phyloP scores from a whole-genome alignment of 2,888 invertebrate species.

The Acrobasis repandana region DNA sequence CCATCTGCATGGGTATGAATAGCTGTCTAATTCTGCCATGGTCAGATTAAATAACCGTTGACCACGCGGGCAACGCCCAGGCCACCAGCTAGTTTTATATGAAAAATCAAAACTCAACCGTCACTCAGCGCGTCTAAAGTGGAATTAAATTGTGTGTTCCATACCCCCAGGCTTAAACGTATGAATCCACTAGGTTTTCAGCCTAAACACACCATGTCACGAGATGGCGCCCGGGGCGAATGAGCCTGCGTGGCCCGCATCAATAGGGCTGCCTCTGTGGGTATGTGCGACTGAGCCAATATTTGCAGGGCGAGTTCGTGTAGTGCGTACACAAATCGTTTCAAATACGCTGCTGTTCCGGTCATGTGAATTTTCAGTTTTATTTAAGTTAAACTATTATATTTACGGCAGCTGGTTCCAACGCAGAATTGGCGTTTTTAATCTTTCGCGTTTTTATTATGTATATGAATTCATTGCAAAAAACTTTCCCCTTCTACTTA shows the following conservation, averaged over 20 bases:
- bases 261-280: conserved; percentile 17
- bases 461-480: too few species aligned
- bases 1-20: too few species aligned
- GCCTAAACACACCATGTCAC: conserved; percentile 21
- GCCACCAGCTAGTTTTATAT: too few species aligned
- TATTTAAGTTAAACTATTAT: neutral
- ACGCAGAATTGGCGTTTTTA: too few species aligned
- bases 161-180: conserved; percentile 7
- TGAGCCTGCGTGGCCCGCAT: neutral
- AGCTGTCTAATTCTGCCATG: too few species aligned
- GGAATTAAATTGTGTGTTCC: too few species aligned
- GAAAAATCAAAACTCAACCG: too few species aligned
- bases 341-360: neutral
- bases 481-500: too few species aligned
- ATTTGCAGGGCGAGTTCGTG: conserved; percentile 5
- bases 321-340: conserved; percentile 5
- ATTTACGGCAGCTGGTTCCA: neutral
- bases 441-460: too few species aligned
- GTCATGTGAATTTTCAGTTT: neutral
- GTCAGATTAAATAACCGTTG: too few species aligned
- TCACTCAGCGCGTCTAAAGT: too few species aligned
- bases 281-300: conserved; percentile 7
- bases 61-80: too few species aligned
- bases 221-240: conserved; percentile 17
- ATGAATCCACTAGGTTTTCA: conserved; percentile 19